Base-by-base conservation (phyloP, 2,888 invertebrate genomes). In the Choreutis nemorana region DNA sequence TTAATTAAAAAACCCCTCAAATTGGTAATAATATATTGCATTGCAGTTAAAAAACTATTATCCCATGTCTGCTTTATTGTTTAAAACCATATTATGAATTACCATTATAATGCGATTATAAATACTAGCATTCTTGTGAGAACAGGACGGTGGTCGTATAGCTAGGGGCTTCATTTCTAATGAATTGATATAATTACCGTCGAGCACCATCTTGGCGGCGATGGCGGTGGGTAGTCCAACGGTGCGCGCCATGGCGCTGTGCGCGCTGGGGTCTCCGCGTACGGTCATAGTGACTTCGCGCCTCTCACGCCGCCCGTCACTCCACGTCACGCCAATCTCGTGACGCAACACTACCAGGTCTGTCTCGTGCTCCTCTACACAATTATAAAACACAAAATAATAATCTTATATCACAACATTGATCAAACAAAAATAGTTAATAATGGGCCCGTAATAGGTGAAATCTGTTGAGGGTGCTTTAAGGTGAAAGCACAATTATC, bases 141-240 rank as follows among this genome's bases (percentile, higher is more conserved):
- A n/a, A n/a, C n/a, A n/a, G n/a, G n/a, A n/a, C n/a, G n/a, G n/a
- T n/a, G n/a, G n/a, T n/a, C 9, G 10, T 24, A 3, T 11, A 8
- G 10, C 6, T 23, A 23, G 10, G 10, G 23, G 6, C 9, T 8
- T 6, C 8, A 9, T 8, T n/a, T 8, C 8, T 8, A 9, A 6
- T 23, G 9, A 10, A 8, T 6, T 23, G 9, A 23, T n/a, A n/a
- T 9, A 40, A 64, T 63, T 67, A 92, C 97, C 97, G 65, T 97
- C 95, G 8, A 99, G 79, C 36, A 99, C 85, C 99, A 99, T 99
- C 71, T 96, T 96, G 1, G 95, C 88, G 1, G 97, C 96, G 45
- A 99, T 98, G 11, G 94, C 99, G 4, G 96, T 89, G 90, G 98
- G 73, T 87, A 94, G 43, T 0, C 80, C 80, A 1, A 80, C 80